phyloP scores from a whole-genome alignment of 2,113 vertebrate species.

The Mirounga angustirostris region DNA sequence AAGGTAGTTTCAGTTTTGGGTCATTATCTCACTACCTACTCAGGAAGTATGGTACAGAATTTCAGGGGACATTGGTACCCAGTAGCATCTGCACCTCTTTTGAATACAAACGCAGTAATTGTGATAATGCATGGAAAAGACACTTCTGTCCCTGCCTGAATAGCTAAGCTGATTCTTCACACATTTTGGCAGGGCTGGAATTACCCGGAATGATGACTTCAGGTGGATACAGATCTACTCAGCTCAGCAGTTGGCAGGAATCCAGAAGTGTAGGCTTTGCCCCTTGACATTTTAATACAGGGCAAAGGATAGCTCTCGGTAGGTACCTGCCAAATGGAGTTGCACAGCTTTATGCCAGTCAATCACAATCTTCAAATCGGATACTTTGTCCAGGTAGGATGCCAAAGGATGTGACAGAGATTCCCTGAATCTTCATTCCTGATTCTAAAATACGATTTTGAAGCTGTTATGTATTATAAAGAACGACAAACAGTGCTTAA shows the following conservation, averaged over 20 bases:
- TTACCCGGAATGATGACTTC: not conserved
- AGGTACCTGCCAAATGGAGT: constrained; percentile 30
- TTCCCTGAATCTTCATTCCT: constrained; percentile 60
- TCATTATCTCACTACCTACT: not conserved
- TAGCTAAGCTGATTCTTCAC: not conserved
- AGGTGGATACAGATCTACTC: not conserved
- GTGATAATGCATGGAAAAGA: not conserved
- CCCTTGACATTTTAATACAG: not conserved
- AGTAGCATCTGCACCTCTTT: not conserved
- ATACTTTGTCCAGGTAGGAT: constrained; percentile 47
- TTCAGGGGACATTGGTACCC: not conserved
- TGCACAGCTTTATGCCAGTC: constrained; percentile 39
- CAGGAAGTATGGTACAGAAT: not conserved
- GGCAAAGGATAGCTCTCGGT: constrained; percentile 17
- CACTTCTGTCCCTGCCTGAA: not conserved
- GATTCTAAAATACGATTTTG: constrained; percentile 54
- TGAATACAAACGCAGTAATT: not conserved
- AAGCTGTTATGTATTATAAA: constrained; percentile 36
- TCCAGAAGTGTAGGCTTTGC: constrained; percentile 17
- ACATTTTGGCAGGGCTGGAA: not conserved
- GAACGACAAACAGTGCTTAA: constrained; percentile 69
- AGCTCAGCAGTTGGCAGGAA: constrained; percentile 10
- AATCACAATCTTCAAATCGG: constrained; percentile 38
- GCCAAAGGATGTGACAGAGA: constrained; percentile 46
- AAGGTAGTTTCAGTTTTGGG: not conserved